phyloP scores from a whole-genome alignment of 2,113 vertebrate species.

The Azemiops feae region DNA sequence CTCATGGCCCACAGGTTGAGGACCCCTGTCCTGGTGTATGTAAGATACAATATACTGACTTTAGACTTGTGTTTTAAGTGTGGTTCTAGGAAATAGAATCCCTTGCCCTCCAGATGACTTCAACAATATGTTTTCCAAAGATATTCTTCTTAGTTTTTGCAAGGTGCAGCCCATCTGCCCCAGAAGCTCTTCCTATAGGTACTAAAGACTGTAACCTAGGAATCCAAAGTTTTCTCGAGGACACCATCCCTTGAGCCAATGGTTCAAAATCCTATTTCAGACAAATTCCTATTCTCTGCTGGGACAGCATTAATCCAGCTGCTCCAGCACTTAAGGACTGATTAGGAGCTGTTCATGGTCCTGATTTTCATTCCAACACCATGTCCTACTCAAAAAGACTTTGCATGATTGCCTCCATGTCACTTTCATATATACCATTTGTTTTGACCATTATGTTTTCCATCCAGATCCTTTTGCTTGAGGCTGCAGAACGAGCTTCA shows the following conservation, averaged over 20 bases:
- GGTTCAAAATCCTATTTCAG: background rate
- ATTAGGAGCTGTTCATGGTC: background rate
- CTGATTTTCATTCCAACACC: background rate
- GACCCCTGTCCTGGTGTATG: background rate
- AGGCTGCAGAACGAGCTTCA: constrained; percentile 54
- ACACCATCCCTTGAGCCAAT: background rate
- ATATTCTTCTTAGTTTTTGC: background rate
- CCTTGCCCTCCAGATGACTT: background rate
- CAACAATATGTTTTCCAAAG: background rate
- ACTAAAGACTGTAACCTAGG: background rate
- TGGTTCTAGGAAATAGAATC: background rate
- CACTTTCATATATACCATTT: too few species aligned
- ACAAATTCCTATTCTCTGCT: background rate
- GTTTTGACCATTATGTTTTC: background rate
- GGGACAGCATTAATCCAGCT: background rate
- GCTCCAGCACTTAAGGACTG: background rate
- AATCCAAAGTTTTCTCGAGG: background rate
- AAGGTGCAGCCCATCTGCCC: background rate
- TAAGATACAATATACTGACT: background rate
- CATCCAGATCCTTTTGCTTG: constrained; percentile 79
- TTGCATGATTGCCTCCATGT: background rate
- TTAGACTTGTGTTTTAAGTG: background rate
- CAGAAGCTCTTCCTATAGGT: background rate
- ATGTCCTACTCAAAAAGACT: background rate
- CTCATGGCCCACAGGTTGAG: too few species aligned